Evolutionary conservation across 1,140 invertebrate genomes (phyloP).

Genomic region (Whitmania pigra): DNA sequence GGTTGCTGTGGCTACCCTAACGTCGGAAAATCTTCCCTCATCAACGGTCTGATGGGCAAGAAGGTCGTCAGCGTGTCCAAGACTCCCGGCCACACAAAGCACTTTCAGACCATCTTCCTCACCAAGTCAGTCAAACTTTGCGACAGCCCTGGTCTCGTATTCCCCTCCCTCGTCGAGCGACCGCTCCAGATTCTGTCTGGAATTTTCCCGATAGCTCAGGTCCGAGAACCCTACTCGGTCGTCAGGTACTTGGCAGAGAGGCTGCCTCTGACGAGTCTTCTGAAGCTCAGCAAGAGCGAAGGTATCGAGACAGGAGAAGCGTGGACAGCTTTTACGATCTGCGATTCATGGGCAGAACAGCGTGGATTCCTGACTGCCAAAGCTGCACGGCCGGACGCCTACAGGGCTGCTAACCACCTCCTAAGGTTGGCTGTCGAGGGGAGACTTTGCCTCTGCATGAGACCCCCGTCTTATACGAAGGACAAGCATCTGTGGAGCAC

Average conservation of each 20-base stretch:
- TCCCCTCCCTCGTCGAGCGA: constrained; percentile 76
- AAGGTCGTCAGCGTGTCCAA: constrained; percentile 81
- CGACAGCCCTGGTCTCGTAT: constrained; percentile 88
- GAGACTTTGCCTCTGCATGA: constrained; percentile 62
- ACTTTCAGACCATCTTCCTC: constrained; percentile 89
- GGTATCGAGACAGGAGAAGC: constrained; percentile 19
- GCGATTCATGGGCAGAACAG: constrained; percentile 79
- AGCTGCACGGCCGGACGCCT: constrained; percentile 67
- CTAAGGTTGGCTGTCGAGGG: constrained; percentile 74
- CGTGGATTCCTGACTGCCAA: constrained; percentile 70
- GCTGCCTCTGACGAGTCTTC: constrained; percentile 58
- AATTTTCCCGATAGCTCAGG: constrained; percentile 82
- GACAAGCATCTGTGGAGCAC: constrained; percentile 19
- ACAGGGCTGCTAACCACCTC: constrained; percentile 76
- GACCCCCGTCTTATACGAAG: constrained; percentile 55
- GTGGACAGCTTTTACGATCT: constrained; percentile 81
- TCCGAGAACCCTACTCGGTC: constrained; percentile 73
- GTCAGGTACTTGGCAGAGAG: constrained; percentile 68
- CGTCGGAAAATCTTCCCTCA: constrained; percentile 85
- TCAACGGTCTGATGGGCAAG: constrained; percentile 80
- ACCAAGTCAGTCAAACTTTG: constrained; percentile 73
- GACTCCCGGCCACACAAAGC: constrained; percentile 90
- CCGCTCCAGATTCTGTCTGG: constrained; percentile 72
- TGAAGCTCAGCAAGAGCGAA: constrained; percentile 60
- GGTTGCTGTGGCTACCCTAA: constrained; percentile 85